Percentiles rank a stretch among this genome's conserved stretches.
Evolutionary conservation across 2,888 invertebrate species (phyloP).

Genomic region (Microdon myrmicae): DNA sequence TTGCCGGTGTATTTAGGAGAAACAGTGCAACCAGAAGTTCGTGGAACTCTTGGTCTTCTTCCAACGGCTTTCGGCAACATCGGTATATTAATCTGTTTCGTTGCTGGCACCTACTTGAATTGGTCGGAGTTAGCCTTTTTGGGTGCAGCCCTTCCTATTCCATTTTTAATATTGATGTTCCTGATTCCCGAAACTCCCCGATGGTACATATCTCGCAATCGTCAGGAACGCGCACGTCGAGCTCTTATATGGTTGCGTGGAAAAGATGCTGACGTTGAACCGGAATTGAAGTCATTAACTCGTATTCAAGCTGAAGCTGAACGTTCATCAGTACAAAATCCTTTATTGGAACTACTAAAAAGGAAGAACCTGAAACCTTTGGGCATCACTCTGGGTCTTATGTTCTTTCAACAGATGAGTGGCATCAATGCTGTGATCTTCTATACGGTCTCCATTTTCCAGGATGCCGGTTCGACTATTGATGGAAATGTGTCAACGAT

Average conservation of each 20-base stretch:
- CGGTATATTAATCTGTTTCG: conserved; percentile 79
- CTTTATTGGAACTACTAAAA: conserved; percentile 74
- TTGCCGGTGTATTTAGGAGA: conserved; percentile 94
- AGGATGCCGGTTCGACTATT: conserved; percentile 82
- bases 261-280: conserved; percentile 77
- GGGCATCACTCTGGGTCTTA: conserved; percentile 84
- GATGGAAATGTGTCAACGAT: conserved; percentile 83
- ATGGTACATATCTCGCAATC: conserved; percentile 85
- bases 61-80: conserved; percentile 90
- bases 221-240: conserved; percentile 78
- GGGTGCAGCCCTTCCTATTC: conserved; percentile 80
- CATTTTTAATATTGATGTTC: conserved; percentile 82
- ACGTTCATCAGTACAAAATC: conserved; percentile 71
- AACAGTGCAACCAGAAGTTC: conserved; percentile 89
- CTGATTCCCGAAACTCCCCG: conserved; percentile 92
- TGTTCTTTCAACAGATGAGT: conserved; percentile 95
- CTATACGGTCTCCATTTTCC: conserved; percentile 87
- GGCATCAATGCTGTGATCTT: conserved; percentile 97
- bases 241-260: conserved; percentile 88
- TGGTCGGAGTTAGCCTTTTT: conserved; percentile 86
- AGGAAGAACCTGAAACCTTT: conserved; percentile 80
- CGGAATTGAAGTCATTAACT: conserved; percentile 80
- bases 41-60: conserved; percentile 87
- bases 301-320: conserved; percentile 78
- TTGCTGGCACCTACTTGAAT: conserved; percentile 79